A percentile compares a stretch with the other conserved stretches of the same genome.
Evolutionary conservation across 2,888 invertebrate genomes (phyloP).

Genomic region (Drosophila neotestacea): DNA sequence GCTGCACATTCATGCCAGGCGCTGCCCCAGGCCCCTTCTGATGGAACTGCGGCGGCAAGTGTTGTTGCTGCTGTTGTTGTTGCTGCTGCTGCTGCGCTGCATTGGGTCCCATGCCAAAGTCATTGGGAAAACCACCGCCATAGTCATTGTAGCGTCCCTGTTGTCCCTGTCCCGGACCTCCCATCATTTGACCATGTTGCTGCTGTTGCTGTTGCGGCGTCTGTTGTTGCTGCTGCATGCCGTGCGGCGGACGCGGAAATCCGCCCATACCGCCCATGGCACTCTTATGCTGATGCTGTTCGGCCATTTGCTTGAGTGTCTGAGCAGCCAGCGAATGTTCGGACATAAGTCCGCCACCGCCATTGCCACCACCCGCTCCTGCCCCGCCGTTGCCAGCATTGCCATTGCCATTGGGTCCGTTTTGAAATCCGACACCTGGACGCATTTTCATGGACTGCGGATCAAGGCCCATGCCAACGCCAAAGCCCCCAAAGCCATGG

Average conservation of each 20-base stretch:
- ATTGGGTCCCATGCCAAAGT: slow-evolving; percentile 85
- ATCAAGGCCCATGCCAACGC: slow-evolving; percentile 61
- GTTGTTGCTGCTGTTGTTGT: slow-evolving; percentile 75
- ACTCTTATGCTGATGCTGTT: slow-evolving; percentile 96
- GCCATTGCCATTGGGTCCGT: slow-evolving; percentile 53
- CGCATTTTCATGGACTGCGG: slow-evolving; percentile 74
- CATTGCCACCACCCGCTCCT: slow-evolving; percentile 72
- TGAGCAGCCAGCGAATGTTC: slow-evolving; percentile 97
- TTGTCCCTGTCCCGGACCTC: slow-evolving; percentile 64
- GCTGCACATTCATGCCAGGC: slow-evolving; percentile 79
- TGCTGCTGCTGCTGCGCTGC: slow-evolving; percentile 79
- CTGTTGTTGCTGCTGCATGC: slow-evolving; percentile 81
- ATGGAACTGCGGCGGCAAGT: slow-evolving; percentile 83
- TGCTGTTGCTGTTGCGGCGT: slow-evolving; percentile 85
- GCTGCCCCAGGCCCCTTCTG: slow-evolving; percentile 83
- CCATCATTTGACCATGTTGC: slow-evolving; percentile 79
- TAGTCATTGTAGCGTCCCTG: slow-evolving; percentile 88
- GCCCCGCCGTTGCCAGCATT: slow-evolving; percentile 76
- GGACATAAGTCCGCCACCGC: slow-evolving; percentile 86
- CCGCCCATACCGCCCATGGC: slow-evolving; percentile 88
- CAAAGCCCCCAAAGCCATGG: slow-evolving; percentile 83
- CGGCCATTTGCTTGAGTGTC: slow-evolving; percentile 98
- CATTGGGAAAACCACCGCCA: slow-evolving; percentile 86
- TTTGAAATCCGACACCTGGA: slow-evolving; percentile 45
- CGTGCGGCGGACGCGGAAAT: slow-evolving; percentile 85